Evolutionary conservation across 1,140 invertebrate species (phyloP).

Genomic region (Chionoecetes opilio): DNA sequence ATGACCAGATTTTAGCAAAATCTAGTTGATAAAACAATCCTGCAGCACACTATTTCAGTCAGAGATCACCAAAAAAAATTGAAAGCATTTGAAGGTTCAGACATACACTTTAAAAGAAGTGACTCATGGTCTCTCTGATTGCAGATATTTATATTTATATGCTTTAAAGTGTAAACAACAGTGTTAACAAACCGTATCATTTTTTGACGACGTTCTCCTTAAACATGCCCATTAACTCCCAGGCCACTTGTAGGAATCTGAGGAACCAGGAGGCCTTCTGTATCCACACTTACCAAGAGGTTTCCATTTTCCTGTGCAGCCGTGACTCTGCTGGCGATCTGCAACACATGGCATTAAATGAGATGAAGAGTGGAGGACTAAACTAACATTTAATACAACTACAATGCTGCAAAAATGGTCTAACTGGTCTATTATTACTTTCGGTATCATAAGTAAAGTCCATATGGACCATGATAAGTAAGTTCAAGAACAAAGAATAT

Average conservation of each 20-base stretch:
- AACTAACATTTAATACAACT: not conserved
- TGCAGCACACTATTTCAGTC: no score
- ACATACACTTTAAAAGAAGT: no score
- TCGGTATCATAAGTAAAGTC: no score
- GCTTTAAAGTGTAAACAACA: not conserved
- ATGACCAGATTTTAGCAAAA: no score
- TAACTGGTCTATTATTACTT: no score
- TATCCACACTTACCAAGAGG: conserved; percentile 53
- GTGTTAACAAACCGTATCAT: conserved; percentile 66
- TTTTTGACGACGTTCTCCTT: conserved; percentile 68
- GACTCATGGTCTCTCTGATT: no score
- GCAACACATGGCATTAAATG: not conserved
- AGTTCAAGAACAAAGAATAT: no score
- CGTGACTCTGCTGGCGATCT: conserved; percentile 63
- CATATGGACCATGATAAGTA: no score
- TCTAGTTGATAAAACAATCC: no score
- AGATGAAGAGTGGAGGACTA: not conserved
- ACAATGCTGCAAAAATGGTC: not conserved
- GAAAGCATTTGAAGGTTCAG: no score
- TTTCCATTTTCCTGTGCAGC: conserved; percentile 67
- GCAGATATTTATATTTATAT: not conserved
- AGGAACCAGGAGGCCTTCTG: conserved; percentile 67
- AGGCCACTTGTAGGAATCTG: conserved; percentile 57
- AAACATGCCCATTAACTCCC: conserved; percentile 67
- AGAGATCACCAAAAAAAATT: no score